Conservation (phyloP, 2,888 invertebrate species). For the Brachypterus glaber region DNA sequence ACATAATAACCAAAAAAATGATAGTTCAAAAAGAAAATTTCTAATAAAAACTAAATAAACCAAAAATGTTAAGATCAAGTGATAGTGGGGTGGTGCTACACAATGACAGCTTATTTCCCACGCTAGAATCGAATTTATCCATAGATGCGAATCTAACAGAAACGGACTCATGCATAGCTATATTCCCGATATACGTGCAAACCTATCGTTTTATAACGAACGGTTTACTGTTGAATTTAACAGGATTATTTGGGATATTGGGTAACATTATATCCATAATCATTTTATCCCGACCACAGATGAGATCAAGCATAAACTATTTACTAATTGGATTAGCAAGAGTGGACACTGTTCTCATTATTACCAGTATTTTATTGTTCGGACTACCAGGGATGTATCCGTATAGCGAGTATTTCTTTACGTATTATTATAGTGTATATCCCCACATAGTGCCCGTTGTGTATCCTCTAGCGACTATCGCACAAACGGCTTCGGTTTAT, state of each 20-base stretch:
- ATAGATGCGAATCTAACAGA: background rate
- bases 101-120: background rate
- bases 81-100: background rate
- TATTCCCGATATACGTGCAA: slow-evolving; percentile 32
- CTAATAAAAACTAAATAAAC: too few species aligned
- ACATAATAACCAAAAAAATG: too few species aligned
- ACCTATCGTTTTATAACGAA: slow-evolving; percentile 72
- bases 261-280: slow-evolving; percentile 88
- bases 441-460: slow-evolving; percentile 72
- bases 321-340: slow-evolving; percentile 86
- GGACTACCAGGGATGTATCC: slow-evolving; percentile 79
- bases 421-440: slow-evolving; percentile 65
- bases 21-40: too few species aligned
- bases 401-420: slow-evolving; percentile 66
- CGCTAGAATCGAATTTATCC: background rate
- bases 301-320: slow-evolving; percentile 94
- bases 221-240: slow-evolving; percentile 69
- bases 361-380: slow-evolving; percentile 78
- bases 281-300: slow-evolving; percentile 83
- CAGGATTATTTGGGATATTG: slow-evolving; percentile 74
- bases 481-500: slow-evolving; percentile 91
- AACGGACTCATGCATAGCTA: slow-evolving; percentile 28
- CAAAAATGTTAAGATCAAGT: too few species aligned
- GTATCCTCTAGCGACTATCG: slow-evolving; percentile 75
- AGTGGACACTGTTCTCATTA: slow-evolving; percentile 84